Base-by-base conservation (phyloP, 2,888 invertebrate species). In the Dromius quadrimaculatus region DNA sequence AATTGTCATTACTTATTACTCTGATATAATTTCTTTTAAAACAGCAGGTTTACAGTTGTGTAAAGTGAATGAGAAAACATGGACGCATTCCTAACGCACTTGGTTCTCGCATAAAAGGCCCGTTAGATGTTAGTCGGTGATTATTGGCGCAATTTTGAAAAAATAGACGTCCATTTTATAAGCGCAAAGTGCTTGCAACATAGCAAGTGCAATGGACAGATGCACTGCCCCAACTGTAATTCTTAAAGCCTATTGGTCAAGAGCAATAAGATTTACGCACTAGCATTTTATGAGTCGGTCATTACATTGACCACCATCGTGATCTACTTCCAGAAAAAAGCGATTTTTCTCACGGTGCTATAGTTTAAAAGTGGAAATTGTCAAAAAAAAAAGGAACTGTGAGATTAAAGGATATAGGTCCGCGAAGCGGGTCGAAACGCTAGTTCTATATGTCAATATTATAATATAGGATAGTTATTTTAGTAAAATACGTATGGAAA, bases 1-100 rank as follows among this genome's bases (percentile, higher is more conserved):
- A n/a, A n/a, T n/a, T n/a, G n/a, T n/a, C 47, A 22, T 47, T 20
- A 47, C 20, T 47, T 47, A 47, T 47, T 19, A 47, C 20, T 13
- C 50, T 54, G 28, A 54, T 54, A 28, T 54, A 54, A 54, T 54
- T 54, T 17, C 28, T 15, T 54, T 23, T 54, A 54, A n/a, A 54
- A 28, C 50, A 28, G 13, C 28, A 28, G 50, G 50, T 54, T 41
- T 41, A 54, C 50, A 54, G 50, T 54, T 54, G 36, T 11, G n/a
- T n/a, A n/a, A n/a, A n/a, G 36, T 8, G 50, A 47, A 47, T 15
- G 15, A 54, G 50, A 28, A 54, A 54, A 28, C 28, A 11, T 54
- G 11, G 9, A 28, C 11, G 28, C 50, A 54, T 54, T 54, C 50
- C 50, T 54, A 54, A 15, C 41, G 41, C 41, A 54, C 17, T 28